Base-by-base conservation (phyloP, 2,797 vertebrate genomes). In the Acipenser transmontanus region DNA sequence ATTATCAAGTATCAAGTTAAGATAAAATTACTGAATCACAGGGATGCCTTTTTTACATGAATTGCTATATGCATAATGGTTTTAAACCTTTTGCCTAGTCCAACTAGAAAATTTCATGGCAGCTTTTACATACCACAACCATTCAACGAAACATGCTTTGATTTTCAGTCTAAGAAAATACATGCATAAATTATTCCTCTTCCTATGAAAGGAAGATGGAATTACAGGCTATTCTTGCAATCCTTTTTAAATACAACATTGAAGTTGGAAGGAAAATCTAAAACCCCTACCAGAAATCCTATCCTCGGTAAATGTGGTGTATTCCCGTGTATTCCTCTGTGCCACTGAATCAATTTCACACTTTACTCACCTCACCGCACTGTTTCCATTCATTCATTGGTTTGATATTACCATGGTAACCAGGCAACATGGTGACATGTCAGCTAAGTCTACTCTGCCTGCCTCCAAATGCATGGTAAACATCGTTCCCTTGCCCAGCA, bases 271-370 rank as follows among this genome's bases (percentile, higher is more conserved):
- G 73, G 77, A 77, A 51, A 82, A 80, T 77, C 20, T 67, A 13
- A 34, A 70, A 78, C 77, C 81, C 86, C 81, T 87, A 85, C 88
- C 86, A 81, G 80, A 76, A 81, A 80, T 81, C 73, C 66, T 82
- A 73, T 81, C 78, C 71, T 9, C 80, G 54, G 13, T 12, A 57
- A 50, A 87, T 81, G 85, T 85, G 81, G 75, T 17, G 17, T 17
- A 17, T 74, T 80, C 81, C 83, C 80, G 80, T 67, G 66, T 88
- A 82, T 84, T 89, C 87, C 90, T 84, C 84, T 69, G 83, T 82
- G 87, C 89, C 84, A 85, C 83, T 82, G 89, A 96, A 95, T 93
- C 93, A 92, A 93, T 96, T 94, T 98, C 93, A 95, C 94, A 95
- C 92, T 94, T 34, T 89, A 80, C 86, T 91, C 91, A 89, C 92